Evolutionary conservation across 2,888 invertebrate species (phyloP), one percentile per base, ranked within the genome.

Genomic region (Archips xylosteana): DNA sequence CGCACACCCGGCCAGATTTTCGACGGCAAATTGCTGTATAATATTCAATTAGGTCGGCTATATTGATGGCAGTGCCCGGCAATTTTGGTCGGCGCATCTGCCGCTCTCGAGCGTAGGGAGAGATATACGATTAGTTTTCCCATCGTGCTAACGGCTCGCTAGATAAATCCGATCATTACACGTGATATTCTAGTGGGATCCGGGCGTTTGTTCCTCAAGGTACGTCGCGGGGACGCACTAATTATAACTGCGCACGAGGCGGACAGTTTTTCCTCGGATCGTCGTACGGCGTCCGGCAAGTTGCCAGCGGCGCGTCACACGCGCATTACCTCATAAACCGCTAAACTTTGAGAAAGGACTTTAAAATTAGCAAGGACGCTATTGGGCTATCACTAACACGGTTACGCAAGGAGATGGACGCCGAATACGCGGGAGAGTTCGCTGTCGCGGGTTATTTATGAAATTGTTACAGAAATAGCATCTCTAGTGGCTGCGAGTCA

Each of bases 361-460:
- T 90, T 90, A 90, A 91, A 94, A 90, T 91, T 91, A 92, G 94
- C 93, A 94, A 94, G 94, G 93, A 93, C 94, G 89, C 70, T 86
- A 81, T 75, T 82, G 36, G 32, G 51, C 66, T 68, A 67, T 69
- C 77, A 80, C 78, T 80, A 80, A 78, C 75, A 75, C 83, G 76
- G 85, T 88, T 92, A 90, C 92, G 92, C 92, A 93, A 92, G 85
- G 92, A 92, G 80, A 91, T 92, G 92, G 92, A 90, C 83, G 85
- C 87, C 85, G 83, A 88, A 90, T 85, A 87, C 90, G 92, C 92
- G 92, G 92, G 92, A 91, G 90, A 89, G 92, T 91, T 91, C 87
- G 90, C 92, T 94, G 94, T 93, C 94, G 91, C 91, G 92, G 89
- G 92, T 89, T 94, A 94, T 94, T 94, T 94, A 94, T 94, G 94